Percentiles rank a stretch among this genome's conserved stretches.
Evolutionary conservation across 1,140 invertebrate species (phyloP).

Genomic region (Hyphantria cunea): DNA sequence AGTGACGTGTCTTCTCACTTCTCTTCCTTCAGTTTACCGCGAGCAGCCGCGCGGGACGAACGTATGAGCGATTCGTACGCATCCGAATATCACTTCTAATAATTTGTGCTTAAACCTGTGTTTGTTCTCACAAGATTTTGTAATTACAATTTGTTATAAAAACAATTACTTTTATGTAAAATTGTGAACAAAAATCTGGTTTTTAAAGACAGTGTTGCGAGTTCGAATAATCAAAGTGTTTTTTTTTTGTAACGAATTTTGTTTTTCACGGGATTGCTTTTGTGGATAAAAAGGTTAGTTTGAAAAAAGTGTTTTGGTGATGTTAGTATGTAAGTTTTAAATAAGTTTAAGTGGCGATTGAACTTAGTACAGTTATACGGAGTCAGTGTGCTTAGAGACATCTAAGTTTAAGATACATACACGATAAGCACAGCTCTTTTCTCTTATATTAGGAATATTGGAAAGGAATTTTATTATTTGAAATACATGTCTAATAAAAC

Average conservation of each 20-base stretch:
- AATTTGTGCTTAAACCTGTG: slow-evolving; percentile 50
- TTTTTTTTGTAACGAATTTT: slow-evolving; percentile 36
- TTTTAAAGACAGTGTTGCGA: slow-evolving; percentile 59
- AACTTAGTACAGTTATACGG: slow-evolving; percentile 24
- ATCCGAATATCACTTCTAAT: slow-evolving; percentile 35
- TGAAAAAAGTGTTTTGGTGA: slow-evolving; percentile 7
- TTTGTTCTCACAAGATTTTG: slow-evolving; percentile 25
- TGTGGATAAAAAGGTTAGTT: slow-evolving; percentile 36
- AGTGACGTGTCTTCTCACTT: slow-evolving; percentile 72
- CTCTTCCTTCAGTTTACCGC: slow-evolving; percentile 68
- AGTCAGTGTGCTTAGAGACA: slow-evolving; percentile 13
- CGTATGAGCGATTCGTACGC: slow-evolving; percentile 29
- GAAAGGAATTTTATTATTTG: slow-evolving; percentile 13
- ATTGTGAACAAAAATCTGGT: slow-evolving; percentile 39
- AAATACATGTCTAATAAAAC: background rate
- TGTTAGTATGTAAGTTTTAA: slow-evolving; percentile 8
- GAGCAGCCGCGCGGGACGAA: slow-evolving; percentile 46
- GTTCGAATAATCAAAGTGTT: slow-evolving; percentile 41
- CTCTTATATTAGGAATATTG: background rate
- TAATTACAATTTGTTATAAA: background rate
- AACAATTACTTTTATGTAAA: slow-evolving; percentile 34
- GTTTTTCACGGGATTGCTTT: slow-evolving; percentile 60
- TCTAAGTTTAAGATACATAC: slow-evolving; percentile 7
- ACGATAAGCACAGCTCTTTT: slow-evolving; percentile 6
- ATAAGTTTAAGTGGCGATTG: slow-evolving; percentile 5